Evolutionary conservation across 2,113 vertebrate species (phyloP), one percentile per base, ranked within the genome.

Genomic region (Vombatus ursinus): DNA sequence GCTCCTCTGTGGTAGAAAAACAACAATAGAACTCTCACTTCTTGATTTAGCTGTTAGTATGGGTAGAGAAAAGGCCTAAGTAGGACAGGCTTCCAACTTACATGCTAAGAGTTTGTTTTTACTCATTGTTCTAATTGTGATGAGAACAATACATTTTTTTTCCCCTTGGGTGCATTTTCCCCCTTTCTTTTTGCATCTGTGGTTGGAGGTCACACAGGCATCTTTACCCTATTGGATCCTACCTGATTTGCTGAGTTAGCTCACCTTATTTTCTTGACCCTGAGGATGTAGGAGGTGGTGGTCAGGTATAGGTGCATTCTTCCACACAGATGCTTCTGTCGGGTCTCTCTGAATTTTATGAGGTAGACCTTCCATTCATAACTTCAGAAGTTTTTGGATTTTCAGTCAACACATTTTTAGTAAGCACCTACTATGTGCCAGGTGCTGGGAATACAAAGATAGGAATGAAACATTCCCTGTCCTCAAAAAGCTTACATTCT

Each of bases 331-430:
- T 95, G 93, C 94, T n/a, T 90, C 12, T 52, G 68, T 77, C 89
- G 90, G 90, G 31, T n/a, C 49, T 93, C 94, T 1, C 2, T 93
- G 44, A 93, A 97, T 92, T 93, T 96, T 92, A 52, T 93, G 57
- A 96, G 91, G 77, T 91, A 23, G 93, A 28, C 91, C 89, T 91
- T 16, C n/a, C 49, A 47, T 84, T 84, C 68, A 44, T 44, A 84
- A 44, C 19, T 84, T 44, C 37, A 84, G 68, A 84, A 19, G 16
- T 0, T 23, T 84, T 84, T 44, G 6, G 19, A 77, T 77, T 77
- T 77, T 37, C 61, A 77, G 6, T 77, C 37, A 77, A 7, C 1
- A 19, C 37, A 19, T 7, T n/a, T n/a, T 16, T 4, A 77, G n/a
- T 44, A 84, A 84, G 7, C 6, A 84, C 19, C 68, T 77, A 77